These are phyloP conservation scores for Steatornis caripensis DNA, from an alignment of 2,113 vertebrate species.

Conservation along the genomic window DNA sequence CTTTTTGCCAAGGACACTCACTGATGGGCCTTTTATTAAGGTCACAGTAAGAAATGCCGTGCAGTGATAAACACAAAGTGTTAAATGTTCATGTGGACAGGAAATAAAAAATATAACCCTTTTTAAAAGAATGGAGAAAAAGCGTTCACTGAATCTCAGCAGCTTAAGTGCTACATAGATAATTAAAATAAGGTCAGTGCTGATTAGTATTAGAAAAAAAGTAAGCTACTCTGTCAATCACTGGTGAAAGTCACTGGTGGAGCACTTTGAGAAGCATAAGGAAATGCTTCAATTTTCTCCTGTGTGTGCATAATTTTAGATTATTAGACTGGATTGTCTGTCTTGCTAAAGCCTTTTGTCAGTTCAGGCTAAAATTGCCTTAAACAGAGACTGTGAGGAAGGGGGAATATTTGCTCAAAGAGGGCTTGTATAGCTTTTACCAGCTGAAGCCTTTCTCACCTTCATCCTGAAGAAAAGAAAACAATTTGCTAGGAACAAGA, in stretches of 20 bases:
- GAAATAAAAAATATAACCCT: conserved; percentile 1
- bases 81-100: background rate
- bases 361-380: background rate
- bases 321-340: background rate
- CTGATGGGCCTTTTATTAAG: conserved; percentile 46
- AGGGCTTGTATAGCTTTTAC: background rate
- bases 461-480: background rate
- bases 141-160: background rate
- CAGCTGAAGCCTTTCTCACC: background rate
- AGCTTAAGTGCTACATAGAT: background rate
- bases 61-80: conserved; percentile 16
- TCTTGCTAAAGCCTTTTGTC: background rate
- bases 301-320: background rate
- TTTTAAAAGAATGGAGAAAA: background rate
- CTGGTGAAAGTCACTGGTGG: background rate
- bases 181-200: background rate
- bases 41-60: conserved; percentile 31
- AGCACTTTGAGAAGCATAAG: background rate
- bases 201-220: background rate
- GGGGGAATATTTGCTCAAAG: background rate
- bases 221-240: background rate
- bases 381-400: background rate
- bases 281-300: background rate
- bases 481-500: background rate
- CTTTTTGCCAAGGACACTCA: conserved; percentile 30